phyloP scores from a whole-genome alignment of 2,888 invertebrate genomes.

The Drosophila phalerata region DNA sequence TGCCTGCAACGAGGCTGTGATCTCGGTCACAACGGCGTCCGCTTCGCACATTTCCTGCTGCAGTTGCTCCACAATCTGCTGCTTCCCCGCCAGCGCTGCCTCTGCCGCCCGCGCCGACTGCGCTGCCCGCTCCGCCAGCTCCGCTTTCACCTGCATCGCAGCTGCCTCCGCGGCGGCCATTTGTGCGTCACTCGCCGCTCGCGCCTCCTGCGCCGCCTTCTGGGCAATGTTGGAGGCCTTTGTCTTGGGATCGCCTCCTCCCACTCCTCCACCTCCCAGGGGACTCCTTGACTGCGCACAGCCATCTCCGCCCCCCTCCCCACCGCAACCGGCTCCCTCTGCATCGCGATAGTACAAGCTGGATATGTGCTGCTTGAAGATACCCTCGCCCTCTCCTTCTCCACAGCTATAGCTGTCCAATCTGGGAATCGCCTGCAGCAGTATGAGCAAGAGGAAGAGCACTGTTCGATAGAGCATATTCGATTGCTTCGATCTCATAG shows the following conservation, averaged over 20 bases:
- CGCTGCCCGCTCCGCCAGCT: constrained; percentile 90
- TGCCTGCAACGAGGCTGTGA: constrained; percentile 88
- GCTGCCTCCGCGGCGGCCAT: constrained; percentile 91
- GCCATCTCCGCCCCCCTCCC: neutral
- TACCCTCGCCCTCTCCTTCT: neutral
- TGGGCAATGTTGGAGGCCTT: constrained; percentile 90
- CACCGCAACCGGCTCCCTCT: neutral
- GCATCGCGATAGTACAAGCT: constrained; percentile 5
- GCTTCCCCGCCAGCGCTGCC: constrained; percentile 90
- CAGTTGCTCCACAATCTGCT: constrained; percentile 89
- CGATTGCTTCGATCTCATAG: constrained; percentile 3
- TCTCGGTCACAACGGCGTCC: constrained; percentile 88
- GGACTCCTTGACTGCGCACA: neutral
- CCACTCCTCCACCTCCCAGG: neutral
- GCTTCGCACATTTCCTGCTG: constrained; percentile 90
- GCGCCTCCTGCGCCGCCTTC: constrained; percentile 91
- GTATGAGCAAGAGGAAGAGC: constrained; percentile 35
- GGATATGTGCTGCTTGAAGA: constrained; percentile 4
- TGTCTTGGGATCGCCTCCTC: constrained; percentile 71
- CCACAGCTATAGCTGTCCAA: constrained; percentile 43
- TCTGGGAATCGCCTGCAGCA: constrained; percentile 30
- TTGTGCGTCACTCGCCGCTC: constrained; percentile 90
- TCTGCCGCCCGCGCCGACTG: constrained; percentile 91
- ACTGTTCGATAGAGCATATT: constrained; percentile 36
- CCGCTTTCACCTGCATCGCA: constrained; percentile 90